Evolutionary conservation across 2,113 vertebrate genomes (phyloP), one percentile per base, ranked within the genome.

Genomic region (Danio rerio): DNA sequence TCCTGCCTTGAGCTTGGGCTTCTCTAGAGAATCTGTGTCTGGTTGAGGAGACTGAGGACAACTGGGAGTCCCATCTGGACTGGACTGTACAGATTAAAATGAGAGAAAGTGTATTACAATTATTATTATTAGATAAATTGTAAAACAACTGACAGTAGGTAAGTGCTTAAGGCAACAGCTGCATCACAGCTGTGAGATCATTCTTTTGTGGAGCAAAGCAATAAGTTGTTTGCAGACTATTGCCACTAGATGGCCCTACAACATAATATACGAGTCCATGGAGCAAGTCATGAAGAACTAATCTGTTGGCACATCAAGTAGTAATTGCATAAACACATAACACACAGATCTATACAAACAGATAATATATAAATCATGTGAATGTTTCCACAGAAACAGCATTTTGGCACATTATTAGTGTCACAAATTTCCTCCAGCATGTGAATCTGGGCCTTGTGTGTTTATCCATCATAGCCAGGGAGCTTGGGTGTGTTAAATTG

Each of bases 1-100:
- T 20, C 97, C 97, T 0, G 97, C 97, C 91, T 98, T 98, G 11
- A 99, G 96, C 91, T 98, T 99, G 83, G 97, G 97, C 78, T 98
- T 98, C 88, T 98, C 97, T 89, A 94, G 76, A 59, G 95, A 94
- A 89, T 96, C 95, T 0, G 93, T 85, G 84, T 96, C 96, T 8
- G 95, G 94, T 6, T 95, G 93, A 0, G 95, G 94, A 0, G 94
- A 92, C 71, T 95, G 95, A 0, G 95, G 95, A 40, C 95, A 96
- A 78, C 95, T 91, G 0, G 95, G 95, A 52, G 93, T 88, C 13
- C 94, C 95, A n/a, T 97, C 96, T 0, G 94, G 93, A 88, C 94
- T 96, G 0, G 95, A 95, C 92, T 98, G 91, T 88, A 90, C 47
- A 72, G 43, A 58, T 40, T 13, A 15, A 91, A 13, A 47, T 66